These are phyloP conservation scores for Meriones psammophilus DNA, from an alignment of 2,797 vertebrate species.

Conservation along the genomic window DNA sequence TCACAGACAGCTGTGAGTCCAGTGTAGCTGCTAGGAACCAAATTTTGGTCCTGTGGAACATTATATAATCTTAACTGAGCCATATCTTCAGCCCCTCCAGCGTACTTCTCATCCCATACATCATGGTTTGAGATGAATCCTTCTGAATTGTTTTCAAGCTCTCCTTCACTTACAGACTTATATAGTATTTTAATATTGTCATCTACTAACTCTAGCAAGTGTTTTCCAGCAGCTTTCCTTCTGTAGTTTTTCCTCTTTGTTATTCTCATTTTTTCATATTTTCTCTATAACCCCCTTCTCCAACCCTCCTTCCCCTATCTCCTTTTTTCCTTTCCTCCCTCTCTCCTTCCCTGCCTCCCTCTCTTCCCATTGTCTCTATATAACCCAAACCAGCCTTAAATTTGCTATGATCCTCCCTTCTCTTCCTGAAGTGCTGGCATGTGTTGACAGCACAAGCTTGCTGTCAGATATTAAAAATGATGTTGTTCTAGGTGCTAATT, in stretches of 20 bases:
- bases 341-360: neutral
- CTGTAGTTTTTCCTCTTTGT: neutral
- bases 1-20: neutral
- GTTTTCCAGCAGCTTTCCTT: neutral
- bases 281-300: neutral
- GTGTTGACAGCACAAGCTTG: neutral
- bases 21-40: neutral
- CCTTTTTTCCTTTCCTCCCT: neutral
- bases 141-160: neutral
- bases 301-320: neutral
- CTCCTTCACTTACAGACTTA: neutral
- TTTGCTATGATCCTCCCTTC: neutral
- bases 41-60: neutral
- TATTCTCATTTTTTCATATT: neutral
- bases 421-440: neutral
- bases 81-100: too few relatives aligned
- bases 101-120: neutral
- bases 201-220: constrained; percentile 16
- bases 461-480: neutral
- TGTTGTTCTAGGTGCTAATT: constrained; percentile 2
- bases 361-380: neutral
- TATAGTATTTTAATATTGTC: neutral
- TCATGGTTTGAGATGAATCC: neutral
- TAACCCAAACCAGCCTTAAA: neutral
- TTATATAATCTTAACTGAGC: neutral